phyloP scores from a whole-genome alignment of 2,888 invertebrate genomes.

The Lysandra coridon region DNA sequence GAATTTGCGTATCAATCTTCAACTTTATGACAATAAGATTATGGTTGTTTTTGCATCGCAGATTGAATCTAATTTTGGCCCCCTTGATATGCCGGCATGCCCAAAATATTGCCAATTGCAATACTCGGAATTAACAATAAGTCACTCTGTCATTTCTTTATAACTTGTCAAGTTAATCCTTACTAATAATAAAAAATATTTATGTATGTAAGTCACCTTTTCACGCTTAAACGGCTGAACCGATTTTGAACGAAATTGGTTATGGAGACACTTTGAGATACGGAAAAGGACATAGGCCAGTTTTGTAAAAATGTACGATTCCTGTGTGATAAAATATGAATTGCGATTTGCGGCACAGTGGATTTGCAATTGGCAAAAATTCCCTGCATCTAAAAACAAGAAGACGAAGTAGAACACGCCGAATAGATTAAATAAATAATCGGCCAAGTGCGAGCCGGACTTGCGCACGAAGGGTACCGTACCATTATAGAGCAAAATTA shows the following conservation, averaged over 20 bases:
- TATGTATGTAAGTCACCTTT: too few species aligned
- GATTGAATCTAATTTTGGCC: constrained; percentile 8
- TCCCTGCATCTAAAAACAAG: not conserved
- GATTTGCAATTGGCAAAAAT: not conserved
- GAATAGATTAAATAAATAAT: not conserved
- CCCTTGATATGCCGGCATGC: not conserved
- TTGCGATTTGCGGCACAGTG: too few species aligned
- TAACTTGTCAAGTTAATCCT: not conserved
- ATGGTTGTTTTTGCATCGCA: not conserved
- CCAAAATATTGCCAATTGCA: constrained; percentile 27
- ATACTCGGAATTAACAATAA: constrained; percentile 28
- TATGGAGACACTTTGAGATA: too few species aligned
- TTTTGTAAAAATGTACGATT: not conserved
- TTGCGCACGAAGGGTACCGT: too few species aligned
- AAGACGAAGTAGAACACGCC: not conserved
- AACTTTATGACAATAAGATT: not conserved
- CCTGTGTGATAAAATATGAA: too few species aligned
- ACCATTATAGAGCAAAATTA: too few species aligned
- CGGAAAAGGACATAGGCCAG: not conserved
- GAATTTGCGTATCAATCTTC: not conserved
- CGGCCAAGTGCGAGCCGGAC: too few species aligned
- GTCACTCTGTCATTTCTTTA: constrained; percentile 6
- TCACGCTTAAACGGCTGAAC: too few species aligned
- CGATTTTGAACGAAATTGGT: too few species aligned
- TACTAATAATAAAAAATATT: too few species aligned